Evolutionary conservation across 2,888 invertebrate species (phyloP).

Genomic region (Mesochorus sp.): DNA sequence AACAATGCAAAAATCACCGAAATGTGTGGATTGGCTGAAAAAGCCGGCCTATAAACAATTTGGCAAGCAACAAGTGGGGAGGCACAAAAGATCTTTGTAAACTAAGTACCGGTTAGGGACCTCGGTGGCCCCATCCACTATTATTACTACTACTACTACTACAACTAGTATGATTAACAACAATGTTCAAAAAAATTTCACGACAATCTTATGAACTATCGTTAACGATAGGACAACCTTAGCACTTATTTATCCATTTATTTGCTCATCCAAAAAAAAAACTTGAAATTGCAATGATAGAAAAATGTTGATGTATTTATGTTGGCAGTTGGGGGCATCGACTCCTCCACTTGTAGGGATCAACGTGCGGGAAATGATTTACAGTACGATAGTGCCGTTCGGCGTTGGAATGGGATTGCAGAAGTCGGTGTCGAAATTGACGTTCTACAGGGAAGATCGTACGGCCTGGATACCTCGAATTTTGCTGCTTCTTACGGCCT

Average conservation of each 20-base stretch:
- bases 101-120: too few relatives aligned
- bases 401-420: slow-evolving; percentile 74
- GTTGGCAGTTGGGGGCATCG: slow-evolving; percentile 76
- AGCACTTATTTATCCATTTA: background rate
- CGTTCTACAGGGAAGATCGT: slow-evolving; percentile 64
- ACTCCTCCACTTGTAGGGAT: slow-evolving; percentile 77
- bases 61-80: too few relatives aligned
- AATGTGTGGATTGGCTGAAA: too few relatives aligned
- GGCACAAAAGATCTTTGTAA: too few relatives aligned
- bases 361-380: slow-evolving; percentile 76
- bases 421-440: slow-evolving; percentile 60
- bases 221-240: too few relatives aligned
- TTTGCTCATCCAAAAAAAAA: background rate
- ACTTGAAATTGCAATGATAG: background rate
- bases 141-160: too few relatives aligned
- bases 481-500: slow-evolving; percentile 75
- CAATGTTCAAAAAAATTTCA: too few relatives aligned
- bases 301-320: slow-evolving; percentile 1
- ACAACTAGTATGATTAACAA: background rate
- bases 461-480: slow-evolving; percentile 75
- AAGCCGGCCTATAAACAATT: too few relatives aligned
- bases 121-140: too few relatives aligned
- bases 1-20: too few relatives aligned
- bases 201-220: too few relatives aligned
- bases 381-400: slow-evolving; percentile 77